Evolutionary conservation across 2,113 vertebrate genomes (phyloP).

Genomic region (Catharus fuscescens): DNA sequence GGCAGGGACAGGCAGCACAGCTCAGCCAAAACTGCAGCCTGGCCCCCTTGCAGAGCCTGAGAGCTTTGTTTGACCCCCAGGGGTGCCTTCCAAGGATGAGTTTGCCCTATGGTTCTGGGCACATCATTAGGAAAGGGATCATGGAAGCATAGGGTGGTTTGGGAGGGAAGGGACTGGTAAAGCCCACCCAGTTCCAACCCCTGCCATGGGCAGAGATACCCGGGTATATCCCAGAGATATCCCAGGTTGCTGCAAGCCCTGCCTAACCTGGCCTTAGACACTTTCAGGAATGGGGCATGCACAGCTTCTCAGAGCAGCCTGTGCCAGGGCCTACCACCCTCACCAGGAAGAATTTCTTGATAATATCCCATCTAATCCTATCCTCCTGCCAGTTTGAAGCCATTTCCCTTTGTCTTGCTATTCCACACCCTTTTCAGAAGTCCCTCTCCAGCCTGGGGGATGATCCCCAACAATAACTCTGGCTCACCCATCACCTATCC

Average conservation of each 20-base stretch:
- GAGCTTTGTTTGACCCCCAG: background rate
- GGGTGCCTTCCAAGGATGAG: background rate
- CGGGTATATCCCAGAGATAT: too few relatives aligned
- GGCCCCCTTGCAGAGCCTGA: background rate
- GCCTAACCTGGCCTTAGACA: rapidly evolving
- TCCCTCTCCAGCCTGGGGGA: background rate
- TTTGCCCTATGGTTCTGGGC: background rate
- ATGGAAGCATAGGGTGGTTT: background rate
- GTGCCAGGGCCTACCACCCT: background rate
- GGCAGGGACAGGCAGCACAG: background rate
- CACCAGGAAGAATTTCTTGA: background rate
- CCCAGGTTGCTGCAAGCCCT: background rate
- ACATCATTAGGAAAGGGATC: background rate
- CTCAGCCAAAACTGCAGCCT: background rate
- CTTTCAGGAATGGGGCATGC: background rate
- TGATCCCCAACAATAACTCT: background rate
- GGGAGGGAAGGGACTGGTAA: background rate
- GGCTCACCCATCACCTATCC: background rate
- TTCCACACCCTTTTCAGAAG: background rate
- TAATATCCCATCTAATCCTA: background rate
- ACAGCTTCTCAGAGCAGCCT: background rate
- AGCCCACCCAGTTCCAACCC: background rate
- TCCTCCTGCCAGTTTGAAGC: background rate
- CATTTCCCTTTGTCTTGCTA: background rate
- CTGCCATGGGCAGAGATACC: background rate